These are phyloP conservation scores for Stegostoma tigrinum DNA, from an alignment of 2,113 vertebrate genomes.

Conservation along the genomic window DNA sequence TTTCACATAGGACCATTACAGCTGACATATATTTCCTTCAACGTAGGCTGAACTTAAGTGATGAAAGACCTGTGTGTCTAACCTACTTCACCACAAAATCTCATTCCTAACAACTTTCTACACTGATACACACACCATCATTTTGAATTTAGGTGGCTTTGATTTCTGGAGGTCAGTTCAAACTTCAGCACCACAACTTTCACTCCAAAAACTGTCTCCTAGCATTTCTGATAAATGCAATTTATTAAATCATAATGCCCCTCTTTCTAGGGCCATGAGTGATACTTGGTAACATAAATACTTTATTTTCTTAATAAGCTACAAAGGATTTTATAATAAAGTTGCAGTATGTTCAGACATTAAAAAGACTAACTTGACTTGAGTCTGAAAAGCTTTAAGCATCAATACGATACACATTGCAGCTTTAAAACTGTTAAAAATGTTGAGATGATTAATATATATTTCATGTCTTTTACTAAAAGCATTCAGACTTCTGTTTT, in stretches of 20 bases:
- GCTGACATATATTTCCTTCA: not conserved
- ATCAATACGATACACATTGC: constrained; percentile 19
- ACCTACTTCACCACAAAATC: not conserved
- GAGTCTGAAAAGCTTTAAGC: not conserved
- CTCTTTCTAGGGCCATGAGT: not conserved
- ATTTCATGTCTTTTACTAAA: constrained; percentile 36
- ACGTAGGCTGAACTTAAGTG: not conserved
- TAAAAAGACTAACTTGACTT: not conserved
- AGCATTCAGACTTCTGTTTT: constrained; percentile 27
- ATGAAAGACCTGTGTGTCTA: not conserved
- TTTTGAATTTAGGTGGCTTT: constrained; percentile 4
- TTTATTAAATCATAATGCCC: constrained; percentile 10
- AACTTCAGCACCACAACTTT: not conserved
- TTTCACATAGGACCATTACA: not conserved
- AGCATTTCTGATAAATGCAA: not conserved
- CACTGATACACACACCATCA: not conserved
- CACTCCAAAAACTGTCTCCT: not conserved
- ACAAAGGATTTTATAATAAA: constrained; percentile 28
- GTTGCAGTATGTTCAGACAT: not conserved
- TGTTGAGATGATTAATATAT: constrained; percentile 35
- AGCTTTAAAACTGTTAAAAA: constrained; percentile 38
- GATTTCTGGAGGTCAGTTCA: not conserved
- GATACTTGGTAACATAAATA: constrained; percentile 27
- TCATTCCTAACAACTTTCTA: not conserved
- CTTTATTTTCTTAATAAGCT: constrained; percentile 13